phyloP scores from a whole-genome alignment of 2,888 invertebrate genomes.

The Patella caerulea region DNA sequence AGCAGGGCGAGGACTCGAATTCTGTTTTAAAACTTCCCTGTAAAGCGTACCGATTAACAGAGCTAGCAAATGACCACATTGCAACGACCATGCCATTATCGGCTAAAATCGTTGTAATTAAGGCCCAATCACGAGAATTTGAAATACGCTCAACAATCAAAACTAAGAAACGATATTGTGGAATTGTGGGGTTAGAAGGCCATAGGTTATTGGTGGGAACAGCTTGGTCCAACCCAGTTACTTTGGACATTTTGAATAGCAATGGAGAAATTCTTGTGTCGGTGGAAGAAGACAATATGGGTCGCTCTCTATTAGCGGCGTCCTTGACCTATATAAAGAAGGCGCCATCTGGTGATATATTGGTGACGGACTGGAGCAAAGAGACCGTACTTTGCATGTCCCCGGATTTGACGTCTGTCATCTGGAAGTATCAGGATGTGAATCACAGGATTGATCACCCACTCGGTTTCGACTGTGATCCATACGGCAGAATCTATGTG shows the following conservation, averaged over 20 bases:
- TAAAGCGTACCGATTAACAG: background rate
- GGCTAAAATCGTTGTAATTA: background rate
- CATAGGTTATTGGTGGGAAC: background rate
- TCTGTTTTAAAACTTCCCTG: background rate
- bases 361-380: background rate
- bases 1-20: background rate
- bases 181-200: background rate
- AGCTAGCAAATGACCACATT: background rate
- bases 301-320: background rate
- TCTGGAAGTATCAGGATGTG: background rate
- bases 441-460: background rate
- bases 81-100: background rate
- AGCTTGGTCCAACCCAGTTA: background rate
- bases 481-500: background rate
- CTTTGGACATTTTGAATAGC: background rate
- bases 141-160: background rate
- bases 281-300: background rate
- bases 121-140: background rate
- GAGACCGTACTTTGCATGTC: background rate
- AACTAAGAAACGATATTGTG: background rate
- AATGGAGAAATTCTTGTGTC: background rate
- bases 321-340: slow-evolving; percentile 3
- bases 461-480: background rate
- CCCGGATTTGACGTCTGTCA: background rate
- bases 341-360: background rate